These are phyloP conservation scores for Ispidina picta DNA, from an alignment of 2,797 vertebrate genomes.

Conservation along the genomic window DNA sequence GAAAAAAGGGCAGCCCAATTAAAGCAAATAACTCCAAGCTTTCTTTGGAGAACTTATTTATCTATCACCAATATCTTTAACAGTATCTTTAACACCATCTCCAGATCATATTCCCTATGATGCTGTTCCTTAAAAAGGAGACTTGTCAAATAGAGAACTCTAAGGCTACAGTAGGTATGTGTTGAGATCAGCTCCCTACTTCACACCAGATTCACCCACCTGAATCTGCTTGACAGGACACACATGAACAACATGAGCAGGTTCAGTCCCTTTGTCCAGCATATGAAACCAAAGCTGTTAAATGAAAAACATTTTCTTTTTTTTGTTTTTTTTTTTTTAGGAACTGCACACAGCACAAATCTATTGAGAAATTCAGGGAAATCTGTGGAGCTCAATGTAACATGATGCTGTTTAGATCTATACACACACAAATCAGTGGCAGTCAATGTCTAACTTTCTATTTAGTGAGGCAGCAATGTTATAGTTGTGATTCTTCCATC, in stretches of 20 bases:
- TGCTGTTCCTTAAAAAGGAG: not conserved
- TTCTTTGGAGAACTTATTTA: not conserved
- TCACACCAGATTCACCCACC: constrained; percentile 5
- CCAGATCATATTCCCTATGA: not conserved
- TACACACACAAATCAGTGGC: not conserved
- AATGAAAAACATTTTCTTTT: not conserved
- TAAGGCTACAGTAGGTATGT: constrained; percentile 12
- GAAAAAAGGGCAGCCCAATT: not conserved
- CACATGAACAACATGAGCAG: not conserved
- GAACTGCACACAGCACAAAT: not conserved
- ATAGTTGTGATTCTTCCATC: not conserved
- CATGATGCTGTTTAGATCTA: not conserved
- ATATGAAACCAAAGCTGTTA: not conserved
- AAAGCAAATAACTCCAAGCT: not conserved
- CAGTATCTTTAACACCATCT: not conserved
- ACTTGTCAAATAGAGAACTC: constrained; percentile 6
- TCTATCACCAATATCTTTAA: not conserved
- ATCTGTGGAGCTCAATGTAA: not conserved
- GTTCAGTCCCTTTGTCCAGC: not conserved
- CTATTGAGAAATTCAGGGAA: not conserved
- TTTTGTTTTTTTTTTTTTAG: not conserved
- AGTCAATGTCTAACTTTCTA: not conserved
- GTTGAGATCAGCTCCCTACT: constrained; percentile 8
- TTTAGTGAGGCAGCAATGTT: not conserved
- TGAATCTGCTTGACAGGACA: constrained; percentile 3